Conservation (phyloP, 1,140 invertebrate genomes). For the Papilio machaon region DNA sequence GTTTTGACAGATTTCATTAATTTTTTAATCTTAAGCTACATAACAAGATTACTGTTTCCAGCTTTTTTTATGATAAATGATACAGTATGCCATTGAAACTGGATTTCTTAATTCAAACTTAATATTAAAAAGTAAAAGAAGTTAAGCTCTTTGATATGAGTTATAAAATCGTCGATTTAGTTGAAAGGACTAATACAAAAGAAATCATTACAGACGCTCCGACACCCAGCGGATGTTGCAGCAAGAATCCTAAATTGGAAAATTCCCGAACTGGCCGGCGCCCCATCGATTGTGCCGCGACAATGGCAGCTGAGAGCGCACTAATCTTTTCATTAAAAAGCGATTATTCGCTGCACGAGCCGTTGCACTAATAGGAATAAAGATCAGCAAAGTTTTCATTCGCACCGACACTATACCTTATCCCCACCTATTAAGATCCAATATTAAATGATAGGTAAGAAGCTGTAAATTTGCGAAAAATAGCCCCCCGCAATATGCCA, state of each 20-base stretch:
- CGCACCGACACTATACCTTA: conserved; percentile 43
- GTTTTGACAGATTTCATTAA: background rate
- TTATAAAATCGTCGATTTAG: background rate
- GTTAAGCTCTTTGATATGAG: background rate
- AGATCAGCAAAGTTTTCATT: conserved; percentile 45
- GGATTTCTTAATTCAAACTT: background rate
- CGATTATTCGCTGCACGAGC: conserved; percentile 78
- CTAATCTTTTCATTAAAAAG: conserved; percentile 82
- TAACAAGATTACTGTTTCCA: no score
- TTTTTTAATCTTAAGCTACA: no score
- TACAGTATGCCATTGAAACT: no score
- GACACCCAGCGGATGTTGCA: conserved; percentile 51
- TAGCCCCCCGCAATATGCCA: conserved; percentile 64
- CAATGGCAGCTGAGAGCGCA: conserved; percentile 67
- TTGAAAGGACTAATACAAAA: conserved; percentile 14
- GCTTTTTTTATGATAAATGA: no score
- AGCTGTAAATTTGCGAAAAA: conserved; percentile 42
- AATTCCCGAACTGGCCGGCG: conserved; percentile 70
- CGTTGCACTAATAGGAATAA: conserved; percentile 77
- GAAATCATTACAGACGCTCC: conserved; percentile 28
- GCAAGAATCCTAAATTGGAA: conserved; percentile 68
- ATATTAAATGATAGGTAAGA: conserved; percentile 38
- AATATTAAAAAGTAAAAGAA: background rate
- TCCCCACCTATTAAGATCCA: conserved; percentile 42
- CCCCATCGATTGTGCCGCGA: conserved; percentile 67